These are phyloP conservation scores for Rhyacophila evoluta DNA, from an alignment of 2,888 invertebrate species.

Conservation along the genomic window DNA sequence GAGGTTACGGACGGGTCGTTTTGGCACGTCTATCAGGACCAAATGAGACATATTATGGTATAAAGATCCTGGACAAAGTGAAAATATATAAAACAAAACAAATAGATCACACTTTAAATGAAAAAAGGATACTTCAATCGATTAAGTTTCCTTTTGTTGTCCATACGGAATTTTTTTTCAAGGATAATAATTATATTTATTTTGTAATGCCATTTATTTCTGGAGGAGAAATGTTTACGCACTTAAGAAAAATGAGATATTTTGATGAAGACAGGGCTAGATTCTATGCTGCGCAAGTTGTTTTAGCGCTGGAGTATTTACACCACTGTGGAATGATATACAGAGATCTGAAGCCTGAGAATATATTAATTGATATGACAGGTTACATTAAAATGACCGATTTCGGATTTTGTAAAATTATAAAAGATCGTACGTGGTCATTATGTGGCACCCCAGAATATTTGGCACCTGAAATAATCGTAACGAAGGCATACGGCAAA, in stretches of 20 bases:
- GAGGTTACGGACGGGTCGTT: conserved; percentile 92
- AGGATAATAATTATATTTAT: conserved; percentile 88
- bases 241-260: conserved; percentile 74
- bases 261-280: conserved; percentile 84
- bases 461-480: conserved; percentile 92
- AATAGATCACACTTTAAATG: conserved; percentile 88
- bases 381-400: conserved; percentile 93
- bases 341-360: conserved; percentile 93
- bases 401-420: conserved; percentile 93
- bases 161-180: conserved; percentile 84
- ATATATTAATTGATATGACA: conserved; percentile 82
- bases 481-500: conserved; percentile 91
- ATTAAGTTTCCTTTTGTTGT: conserved; percentile 93
- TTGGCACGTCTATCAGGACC: conserved; percentile 72
- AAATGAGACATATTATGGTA: conserved; percentile 76
- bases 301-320: conserved; percentile 90
- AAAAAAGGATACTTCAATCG: conserved; percentile 91
- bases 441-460: conserved; percentile 98
- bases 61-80: conserved; percentile 90
- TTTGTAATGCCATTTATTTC: conserved; percentile 86
- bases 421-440: conserved; percentile 86
- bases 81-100: conserved; percentile 91
- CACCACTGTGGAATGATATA: conserved; percentile 90
- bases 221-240: conserved; percentile 91
- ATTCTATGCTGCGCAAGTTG: conserved; percentile 93